These are phyloP conservation scores for Drosophila niveifrons DNA, from an alignment of 2,888 invertebrate species.

Conservation along the genomic window DNA sequence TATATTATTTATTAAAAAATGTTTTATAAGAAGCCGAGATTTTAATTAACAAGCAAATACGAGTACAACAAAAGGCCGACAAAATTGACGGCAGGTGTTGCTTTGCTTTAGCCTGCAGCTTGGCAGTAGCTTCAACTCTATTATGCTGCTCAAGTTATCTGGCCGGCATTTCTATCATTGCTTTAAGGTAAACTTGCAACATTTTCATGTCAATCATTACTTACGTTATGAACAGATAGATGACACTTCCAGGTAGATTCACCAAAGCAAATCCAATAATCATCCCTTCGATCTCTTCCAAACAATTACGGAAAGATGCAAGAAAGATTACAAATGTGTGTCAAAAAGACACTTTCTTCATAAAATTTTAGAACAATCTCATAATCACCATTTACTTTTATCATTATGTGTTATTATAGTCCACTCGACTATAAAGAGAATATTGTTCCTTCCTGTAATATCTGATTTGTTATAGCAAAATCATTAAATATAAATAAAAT, in stretches of 20 bases:
- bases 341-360: background rate
- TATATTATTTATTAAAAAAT: slow-evolving; percentile 79
- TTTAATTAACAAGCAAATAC: slow-evolving; percentile 64
- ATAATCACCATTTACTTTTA: too few species aligned
- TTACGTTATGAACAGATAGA: background rate
- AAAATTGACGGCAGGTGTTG: slow-evolving; percentile 74
- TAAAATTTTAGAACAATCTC: background rate
- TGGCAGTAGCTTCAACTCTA: slow-evolving; percentile 4
- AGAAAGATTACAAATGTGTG: background rate
- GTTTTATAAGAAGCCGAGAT: slow-evolving; percentile 79
- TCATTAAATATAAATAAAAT: too few species aligned
- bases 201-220: slow-evolving; percentile 73
- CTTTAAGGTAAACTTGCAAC: slow-evolving; percentile 85
- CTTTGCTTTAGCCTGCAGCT: slow-evolving; percentile 19
- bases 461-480: too few species aligned
- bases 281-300: background rate
- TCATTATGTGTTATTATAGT: too few species aligned
- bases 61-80: slow-evolving; percentile 48
- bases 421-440: too few species aligned
- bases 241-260: background rate
- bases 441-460: too few species aligned
- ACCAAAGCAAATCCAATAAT: background rate
- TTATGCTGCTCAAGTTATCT: slow-evolving; percentile 9
- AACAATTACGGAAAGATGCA: background rate
- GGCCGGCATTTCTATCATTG: slow-evolving; percentile 77